Evolutionary conservation across 2,113 vertebrate genomes (phyloP).

Genomic region (Stomatorhinus ivindoensis): DNA sequence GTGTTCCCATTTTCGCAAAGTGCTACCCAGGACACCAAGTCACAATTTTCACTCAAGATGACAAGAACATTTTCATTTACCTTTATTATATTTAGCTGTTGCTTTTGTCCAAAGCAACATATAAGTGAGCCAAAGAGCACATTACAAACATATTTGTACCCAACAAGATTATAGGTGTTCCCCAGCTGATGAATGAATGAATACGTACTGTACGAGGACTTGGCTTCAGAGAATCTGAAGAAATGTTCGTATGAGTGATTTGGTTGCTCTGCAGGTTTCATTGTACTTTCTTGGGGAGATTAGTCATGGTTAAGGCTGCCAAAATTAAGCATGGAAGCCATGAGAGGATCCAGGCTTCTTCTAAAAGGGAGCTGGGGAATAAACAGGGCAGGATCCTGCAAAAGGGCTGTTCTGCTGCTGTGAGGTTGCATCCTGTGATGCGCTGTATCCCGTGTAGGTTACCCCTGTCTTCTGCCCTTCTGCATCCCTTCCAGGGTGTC

Average conservation of each 20-base stretch:
- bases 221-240: background rate
- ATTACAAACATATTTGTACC: background rate
- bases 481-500: background rate
- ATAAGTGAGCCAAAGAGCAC: background rate
- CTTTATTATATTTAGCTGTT: background rate
- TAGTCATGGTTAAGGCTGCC: background rate
- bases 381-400: background rate
- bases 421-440: background rate
- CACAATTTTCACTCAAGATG: background rate
- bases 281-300: background rate
- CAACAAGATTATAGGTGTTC: background rate
- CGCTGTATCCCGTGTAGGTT: background rate
- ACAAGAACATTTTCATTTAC: background rate
- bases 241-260: background rate
- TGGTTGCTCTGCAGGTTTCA: background rate
- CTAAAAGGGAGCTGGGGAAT: background rate
- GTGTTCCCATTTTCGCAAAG: background rate
- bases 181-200: background rate
- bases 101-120: background rate
- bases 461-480: background rate
- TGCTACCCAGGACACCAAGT: background rate
- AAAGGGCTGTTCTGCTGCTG: background rate
- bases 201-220: background rate
- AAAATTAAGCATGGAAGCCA: background rate
- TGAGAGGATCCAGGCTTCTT: background rate